Conservation (phyloP, 2,113 vertebrate species). For the Pseudopipra pipra region DNA sequence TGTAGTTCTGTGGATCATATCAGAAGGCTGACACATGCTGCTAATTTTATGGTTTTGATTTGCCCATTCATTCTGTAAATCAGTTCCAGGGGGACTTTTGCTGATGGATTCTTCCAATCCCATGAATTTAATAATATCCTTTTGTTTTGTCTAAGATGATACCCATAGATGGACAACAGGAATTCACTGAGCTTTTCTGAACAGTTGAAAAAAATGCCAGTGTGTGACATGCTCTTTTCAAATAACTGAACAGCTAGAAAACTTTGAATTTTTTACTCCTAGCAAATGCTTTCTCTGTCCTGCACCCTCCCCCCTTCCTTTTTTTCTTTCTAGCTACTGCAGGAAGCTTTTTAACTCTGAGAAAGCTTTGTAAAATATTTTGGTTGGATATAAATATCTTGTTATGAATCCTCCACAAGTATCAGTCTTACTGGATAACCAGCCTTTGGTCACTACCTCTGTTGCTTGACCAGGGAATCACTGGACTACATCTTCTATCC, state of each 20-base stretch:
- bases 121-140: constrained; percentile 37
- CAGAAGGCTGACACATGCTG: constrained; percentile 33
- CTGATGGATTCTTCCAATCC: constrained; percentile 38
- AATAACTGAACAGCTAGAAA: background rate
- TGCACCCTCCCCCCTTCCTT: fast-evolving
- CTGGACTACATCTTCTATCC: background rate
- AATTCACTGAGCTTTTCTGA: background rate
- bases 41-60: constrained; percentile 37
- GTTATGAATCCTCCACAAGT: background rate
- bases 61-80: constrained; percentile 55
- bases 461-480: background rate
- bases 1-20: background rate
- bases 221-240: background rate
- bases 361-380: background rate
- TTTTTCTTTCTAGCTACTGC: background rate
- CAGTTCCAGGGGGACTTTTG: constrained; percentile 40
- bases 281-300: background rate
- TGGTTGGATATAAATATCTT: background rate
- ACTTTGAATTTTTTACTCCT: background rate
- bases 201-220: background rate
- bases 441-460: background rate
- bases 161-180: background rate
- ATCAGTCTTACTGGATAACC: background rate
- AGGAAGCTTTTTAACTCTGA: background rate
- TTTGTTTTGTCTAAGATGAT: constrained; percentile 28